Conservation (phyloP, 2,888 invertebrate species). For the Biston stratarius region DNA sequence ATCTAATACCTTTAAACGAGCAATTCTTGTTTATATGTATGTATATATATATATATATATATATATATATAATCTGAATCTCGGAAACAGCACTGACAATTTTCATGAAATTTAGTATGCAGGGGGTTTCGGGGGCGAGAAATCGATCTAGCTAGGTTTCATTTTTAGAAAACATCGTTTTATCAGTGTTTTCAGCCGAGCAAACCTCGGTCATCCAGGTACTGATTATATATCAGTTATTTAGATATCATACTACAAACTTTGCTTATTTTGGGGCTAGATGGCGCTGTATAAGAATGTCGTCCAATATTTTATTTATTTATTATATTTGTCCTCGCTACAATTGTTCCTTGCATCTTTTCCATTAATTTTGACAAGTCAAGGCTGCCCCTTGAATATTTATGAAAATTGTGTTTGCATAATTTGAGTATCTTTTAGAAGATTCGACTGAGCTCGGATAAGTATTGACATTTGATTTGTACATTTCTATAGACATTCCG, state of each 20-base stretch:
- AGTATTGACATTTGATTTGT: conserved; percentile 26
- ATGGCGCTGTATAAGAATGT: not conserved
- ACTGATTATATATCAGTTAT: no score
- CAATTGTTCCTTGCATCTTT: conserved; percentile 44
- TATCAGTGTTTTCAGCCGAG: no score
- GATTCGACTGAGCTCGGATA: conserved; percentile 27
- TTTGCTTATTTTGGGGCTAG: not conserved
- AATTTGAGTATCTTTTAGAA: conserved; percentile 38
- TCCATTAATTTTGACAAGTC: conserved; percentile 57
- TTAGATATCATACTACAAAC: not conserved
- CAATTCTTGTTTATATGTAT: no score
- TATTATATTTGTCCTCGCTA: conserved; percentile 21
- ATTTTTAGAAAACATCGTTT: no score
- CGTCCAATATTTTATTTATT: not conserved
- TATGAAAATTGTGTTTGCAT: conserved; percentile 48
- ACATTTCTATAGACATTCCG: conserved; percentile 18
- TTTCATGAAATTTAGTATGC: no score
- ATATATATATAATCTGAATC: no score
- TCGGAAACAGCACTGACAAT: no score
- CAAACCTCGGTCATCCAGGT: no score
- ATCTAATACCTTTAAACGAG: no score
- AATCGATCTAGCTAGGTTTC: no score
- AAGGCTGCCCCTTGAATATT: conserved; percentile 58
- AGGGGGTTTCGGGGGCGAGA: no score
- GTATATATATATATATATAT: no score